Conservation (phyloP, 2,113 vertebrate genomes). For the Strix uralensis region DNA sequence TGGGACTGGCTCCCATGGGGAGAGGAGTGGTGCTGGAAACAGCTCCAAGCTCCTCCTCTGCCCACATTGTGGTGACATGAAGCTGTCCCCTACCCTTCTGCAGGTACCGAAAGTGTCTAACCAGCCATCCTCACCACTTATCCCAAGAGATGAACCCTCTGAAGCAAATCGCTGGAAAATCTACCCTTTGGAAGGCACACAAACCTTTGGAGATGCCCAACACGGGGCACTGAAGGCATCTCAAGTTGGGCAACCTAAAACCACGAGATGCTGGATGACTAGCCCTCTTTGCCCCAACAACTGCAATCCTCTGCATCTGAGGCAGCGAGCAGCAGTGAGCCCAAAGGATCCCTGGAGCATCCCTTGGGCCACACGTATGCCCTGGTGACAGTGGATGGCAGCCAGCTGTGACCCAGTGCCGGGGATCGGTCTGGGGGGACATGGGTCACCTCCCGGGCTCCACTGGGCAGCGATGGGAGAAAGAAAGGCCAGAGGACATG, state of each 20-base stretch:
- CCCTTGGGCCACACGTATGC: accelerated
- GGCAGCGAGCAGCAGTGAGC: background rate
- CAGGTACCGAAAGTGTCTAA: background rate
- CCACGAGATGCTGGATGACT: background rate
- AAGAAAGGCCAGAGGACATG: conserved; percentile 36
- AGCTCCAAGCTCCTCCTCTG: background rate
- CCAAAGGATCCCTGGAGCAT: background rate
- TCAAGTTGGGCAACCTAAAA: background rate
- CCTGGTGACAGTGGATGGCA: background rate
- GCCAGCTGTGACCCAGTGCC: background rate
- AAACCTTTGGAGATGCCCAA: background rate
- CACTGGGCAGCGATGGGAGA: background rate
- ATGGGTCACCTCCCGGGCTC: background rate
- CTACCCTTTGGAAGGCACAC: background rate
- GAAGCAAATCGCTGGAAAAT: background rate
- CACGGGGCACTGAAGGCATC: background rate
- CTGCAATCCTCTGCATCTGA: background rate
- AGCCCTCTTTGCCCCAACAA: background rate
- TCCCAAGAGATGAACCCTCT: background rate
- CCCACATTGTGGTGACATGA: background rate
- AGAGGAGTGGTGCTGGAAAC: background rate
- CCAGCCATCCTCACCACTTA: background rate
- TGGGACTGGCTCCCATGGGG: accelerated
- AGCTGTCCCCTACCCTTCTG: background rate
- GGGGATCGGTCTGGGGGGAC: background rate